phyloP scores from a whole-genome alignment of 1,140 invertebrate species.

The Bombus confusus region DNA sequence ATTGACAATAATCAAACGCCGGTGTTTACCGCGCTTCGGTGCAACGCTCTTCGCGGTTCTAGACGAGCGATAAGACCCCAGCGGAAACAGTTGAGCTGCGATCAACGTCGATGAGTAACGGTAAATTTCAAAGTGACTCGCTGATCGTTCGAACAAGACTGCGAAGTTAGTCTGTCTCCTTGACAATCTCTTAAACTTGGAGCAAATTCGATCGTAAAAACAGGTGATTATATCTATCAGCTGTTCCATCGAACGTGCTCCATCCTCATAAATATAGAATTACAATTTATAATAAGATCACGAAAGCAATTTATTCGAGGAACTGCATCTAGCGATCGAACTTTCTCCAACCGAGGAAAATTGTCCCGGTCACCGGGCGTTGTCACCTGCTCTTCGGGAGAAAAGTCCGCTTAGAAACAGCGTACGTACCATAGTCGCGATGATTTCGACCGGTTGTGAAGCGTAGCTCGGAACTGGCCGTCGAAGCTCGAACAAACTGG shows the following conservation, averaged over 20 bases:
- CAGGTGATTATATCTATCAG: constrained; percentile 3
- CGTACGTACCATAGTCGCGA: constrained; percentile 30
- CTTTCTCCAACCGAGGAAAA: constrained; percentile 14
- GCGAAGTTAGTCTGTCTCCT: too few species aligned
- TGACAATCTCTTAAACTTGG: neutral
- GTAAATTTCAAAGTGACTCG: constrained; percentile 32
- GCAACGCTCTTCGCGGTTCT: constrained; percentile 13
- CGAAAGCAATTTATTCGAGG: neutral
- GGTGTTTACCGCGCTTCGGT: neutral
- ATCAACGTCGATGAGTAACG: constrained; percentile 51
- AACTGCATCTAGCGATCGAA: neutral
- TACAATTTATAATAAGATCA: neutral
- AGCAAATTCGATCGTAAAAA: neutral
- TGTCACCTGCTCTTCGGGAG: constrained; percentile 28
- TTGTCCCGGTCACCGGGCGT: constrained; percentile 18
- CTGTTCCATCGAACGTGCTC: neutral
- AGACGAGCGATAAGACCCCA: constrained; percentile 1
- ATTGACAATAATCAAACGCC: constrained; percentile 3
- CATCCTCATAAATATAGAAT: neutral
- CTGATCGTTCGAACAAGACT: neutral
- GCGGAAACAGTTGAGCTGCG: constrained; percentile 20
- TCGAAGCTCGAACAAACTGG: neutral
- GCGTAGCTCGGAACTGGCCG: neutral
- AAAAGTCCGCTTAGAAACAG: constrained; percentile 34
- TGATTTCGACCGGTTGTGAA: neutral